A percentile compares a stretch with the other conserved stretches of the same genome.
phyloP scores from a whole-genome alignment of 2,113 vertebrate species.

The Perognathus longimembris region DNA sequence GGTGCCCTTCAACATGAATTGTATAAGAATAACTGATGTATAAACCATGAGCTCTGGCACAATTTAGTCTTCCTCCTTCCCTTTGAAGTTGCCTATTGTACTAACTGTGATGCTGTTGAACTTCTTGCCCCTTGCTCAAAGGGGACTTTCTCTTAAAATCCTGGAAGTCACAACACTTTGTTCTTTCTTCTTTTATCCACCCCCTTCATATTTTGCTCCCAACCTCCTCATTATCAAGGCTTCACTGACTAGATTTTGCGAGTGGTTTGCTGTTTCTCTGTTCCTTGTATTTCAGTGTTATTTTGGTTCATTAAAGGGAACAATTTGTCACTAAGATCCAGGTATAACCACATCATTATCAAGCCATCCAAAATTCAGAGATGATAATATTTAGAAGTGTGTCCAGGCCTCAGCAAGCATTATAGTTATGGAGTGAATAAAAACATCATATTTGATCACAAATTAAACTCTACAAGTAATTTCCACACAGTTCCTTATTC shows the following conservation, averaged over 20 bases:
- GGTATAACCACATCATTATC: not conserved
- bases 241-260: conserved; percentile 36
- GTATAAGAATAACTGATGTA: conserved; percentile 1
- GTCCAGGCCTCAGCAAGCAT: not conserved
- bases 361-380: not conserved
- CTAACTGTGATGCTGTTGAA: conserved; percentile 20
- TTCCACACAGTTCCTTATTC: not conserved
- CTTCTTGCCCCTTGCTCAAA: conserved; percentile 38
- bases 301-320: conserved; percentile 61
- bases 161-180: conserved; percentile 30
- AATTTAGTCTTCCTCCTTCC: not conserved
- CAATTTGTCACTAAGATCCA: conserved; percentile 45
- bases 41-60: not conserved
- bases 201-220: conserved; percentile 42
- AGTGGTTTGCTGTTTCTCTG: conserved; percentile 49
- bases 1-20: not conserved
- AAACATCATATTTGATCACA: not conserved
- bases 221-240: conserved; percentile 29
- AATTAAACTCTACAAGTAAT: not conserved
- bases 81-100: not conserved
- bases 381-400: not conserved
- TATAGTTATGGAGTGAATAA: not conserved
- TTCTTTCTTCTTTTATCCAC: conserved; percentile 68
- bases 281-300: not conserved
- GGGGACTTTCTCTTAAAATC: conserved; percentile 57